Conservation (phyloP, 1,140 invertebrate species). For the Leptopilina boulardi region DNA sequence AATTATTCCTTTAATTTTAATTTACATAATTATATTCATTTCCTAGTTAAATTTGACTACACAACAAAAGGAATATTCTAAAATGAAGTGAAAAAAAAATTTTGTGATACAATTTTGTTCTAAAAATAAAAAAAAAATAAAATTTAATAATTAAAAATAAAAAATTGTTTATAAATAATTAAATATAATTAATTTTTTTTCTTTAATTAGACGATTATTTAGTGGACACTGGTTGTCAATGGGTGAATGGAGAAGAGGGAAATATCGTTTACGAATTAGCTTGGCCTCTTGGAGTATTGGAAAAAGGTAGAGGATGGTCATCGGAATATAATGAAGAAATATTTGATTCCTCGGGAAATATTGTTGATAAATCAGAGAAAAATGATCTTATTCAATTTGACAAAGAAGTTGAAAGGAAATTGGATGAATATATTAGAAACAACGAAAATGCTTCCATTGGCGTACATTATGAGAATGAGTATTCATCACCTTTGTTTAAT, state of each 20-base stretch:
- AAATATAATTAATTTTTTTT: background rate
- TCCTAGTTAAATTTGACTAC: no score
- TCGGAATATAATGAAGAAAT: conserved; percentile 70
- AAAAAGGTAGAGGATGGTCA: conserved; percentile 34
- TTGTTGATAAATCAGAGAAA: background rate
- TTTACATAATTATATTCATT: no score
- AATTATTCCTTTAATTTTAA: no score
- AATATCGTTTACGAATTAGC: conserved; percentile 83
- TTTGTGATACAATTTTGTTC: no score
- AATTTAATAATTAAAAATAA: no score
- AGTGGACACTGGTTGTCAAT: conserved; percentile 90
- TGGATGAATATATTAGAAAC: background rate
- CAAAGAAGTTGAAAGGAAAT: background rate
- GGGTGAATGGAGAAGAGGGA: conserved; percentile 87
- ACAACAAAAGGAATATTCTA: no score
- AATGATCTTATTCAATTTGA: background rate
- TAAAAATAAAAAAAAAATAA: no score
- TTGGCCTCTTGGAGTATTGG: conserved; percentile 49
- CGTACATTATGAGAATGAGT: background rate
- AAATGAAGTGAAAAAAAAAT: no score
- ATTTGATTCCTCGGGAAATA: conserved; percentile 64
- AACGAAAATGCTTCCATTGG: background rate
- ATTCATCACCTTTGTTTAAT: background rate
- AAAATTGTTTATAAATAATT: no score
- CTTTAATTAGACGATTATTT: conserved; percentile 73